phyloP scores from a whole-genome alignment of 2,888 invertebrate genomes.

The Pollenia griseotomentosa region DNA sequence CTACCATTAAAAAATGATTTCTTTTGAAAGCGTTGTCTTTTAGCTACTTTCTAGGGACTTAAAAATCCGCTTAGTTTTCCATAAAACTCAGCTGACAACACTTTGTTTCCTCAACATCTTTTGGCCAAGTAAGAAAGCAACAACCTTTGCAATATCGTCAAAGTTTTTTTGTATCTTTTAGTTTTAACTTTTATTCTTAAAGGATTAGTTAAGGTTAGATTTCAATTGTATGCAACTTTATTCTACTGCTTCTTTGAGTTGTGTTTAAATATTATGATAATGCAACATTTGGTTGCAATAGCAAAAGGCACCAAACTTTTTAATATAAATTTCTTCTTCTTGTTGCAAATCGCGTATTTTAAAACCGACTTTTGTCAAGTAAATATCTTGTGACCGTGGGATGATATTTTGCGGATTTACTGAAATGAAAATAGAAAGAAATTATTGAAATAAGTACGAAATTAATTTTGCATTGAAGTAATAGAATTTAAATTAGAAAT shows the following conservation, averaged over 20 bases:
- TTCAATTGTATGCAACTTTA: slow-evolving; percentile 44
- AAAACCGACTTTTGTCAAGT: background rate
- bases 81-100: slow-evolving; percentile 61
- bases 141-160: slow-evolving; percentile 3
- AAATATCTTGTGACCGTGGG: background rate
- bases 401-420: background rate
- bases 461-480: background rate
- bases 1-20: background rate
- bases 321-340: background rate
- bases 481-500: too few species aligned
- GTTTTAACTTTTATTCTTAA: slow-evolving; percentile 53
- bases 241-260: slow-evolving; percentile 2
- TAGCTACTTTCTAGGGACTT: background rate
- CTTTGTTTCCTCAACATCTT: slow-evolving; percentile 21
- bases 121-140: background rate
- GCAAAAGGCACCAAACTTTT: slow-evolving; percentile 47
- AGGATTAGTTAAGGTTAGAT: slow-evolving; percentile 61
- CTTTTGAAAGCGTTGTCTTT: slow-evolving; percentile 5
- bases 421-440: slow-evolving; percentile 4
- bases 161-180: background rate
- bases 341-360: slow-evolving; percentile 18
- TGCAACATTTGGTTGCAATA: slow-evolving; percentile 51
- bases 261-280: slow-evolving; percentile 50
- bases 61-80: slow-evolving; percentile 54
- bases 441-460: background rate